These are phyloP conservation scores for Prosapia bicincta DNA, from an alignment of 2,888 invertebrate species.

Conservation along the genomic window DNA sequence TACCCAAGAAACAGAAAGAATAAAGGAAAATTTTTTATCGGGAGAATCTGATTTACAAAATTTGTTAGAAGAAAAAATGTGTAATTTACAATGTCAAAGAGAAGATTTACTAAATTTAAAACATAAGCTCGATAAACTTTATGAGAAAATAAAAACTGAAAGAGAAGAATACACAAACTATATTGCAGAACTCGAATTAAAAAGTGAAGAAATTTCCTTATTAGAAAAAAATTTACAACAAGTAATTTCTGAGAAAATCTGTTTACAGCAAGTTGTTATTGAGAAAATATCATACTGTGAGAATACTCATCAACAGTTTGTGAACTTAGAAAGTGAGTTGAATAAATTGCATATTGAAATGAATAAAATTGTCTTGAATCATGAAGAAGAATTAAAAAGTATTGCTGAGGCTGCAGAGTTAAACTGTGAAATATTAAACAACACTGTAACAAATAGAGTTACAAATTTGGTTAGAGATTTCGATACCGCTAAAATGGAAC, in stretches of 20 bases:
- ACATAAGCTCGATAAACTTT: neutral
- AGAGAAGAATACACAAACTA: neutral
- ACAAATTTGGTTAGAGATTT: neutral
- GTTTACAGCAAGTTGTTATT: neutral
- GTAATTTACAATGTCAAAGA: neutral
- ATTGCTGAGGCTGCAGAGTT: neutral
- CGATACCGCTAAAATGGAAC: neutral
- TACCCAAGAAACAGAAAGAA: neutral
- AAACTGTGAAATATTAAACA: neutral
- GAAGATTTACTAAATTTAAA: neutral
- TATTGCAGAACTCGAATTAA: conserved; percentile 1
- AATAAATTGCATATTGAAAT: conserved; percentile 6
- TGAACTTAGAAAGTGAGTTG: neutral
- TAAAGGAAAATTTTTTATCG: neutral
- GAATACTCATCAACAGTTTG: too few species aligned
- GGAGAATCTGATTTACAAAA: neutral
- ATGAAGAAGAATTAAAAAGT: neutral
- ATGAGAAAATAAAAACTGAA: neutral
- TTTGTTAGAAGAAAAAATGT: neutral
- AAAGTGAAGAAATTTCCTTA: neutral
- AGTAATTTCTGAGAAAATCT: neutral
- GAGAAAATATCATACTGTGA: neutral
- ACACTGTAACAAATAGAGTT: neutral
- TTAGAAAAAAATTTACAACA: conserved; percentile 10
- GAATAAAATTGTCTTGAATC: neutral